phyloP scores from a whole-genome alignment of 2,888 invertebrate genomes.

The Tinea semifulvella region DNA sequence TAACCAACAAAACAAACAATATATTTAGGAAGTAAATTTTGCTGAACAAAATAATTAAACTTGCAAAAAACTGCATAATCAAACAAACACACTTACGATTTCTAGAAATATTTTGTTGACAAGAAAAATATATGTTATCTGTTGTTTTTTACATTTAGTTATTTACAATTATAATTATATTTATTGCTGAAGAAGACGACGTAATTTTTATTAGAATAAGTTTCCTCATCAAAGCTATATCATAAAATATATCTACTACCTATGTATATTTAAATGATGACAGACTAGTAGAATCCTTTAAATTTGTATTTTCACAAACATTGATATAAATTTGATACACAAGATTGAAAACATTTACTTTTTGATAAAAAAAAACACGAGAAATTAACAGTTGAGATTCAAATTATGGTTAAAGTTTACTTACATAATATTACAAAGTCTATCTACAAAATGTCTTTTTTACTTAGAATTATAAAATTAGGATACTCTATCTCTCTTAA shows the following conservation, averaged over 20 bases:
- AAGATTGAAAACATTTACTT: slow-evolving; percentile 28
- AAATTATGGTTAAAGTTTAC: slow-evolving; percentile 5
- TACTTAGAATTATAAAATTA: slow-evolving; percentile 5
- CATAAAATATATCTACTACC: slow-evolving; percentile 48
- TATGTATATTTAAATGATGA: slow-evolving; percentile 49
- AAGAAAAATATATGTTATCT: slow-evolving; percentile 63
- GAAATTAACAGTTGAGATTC: not conserved
- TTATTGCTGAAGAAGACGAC: slow-evolving; percentile 61
- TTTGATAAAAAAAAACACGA: slow-evolving; percentile 22
- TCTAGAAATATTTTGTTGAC: slow-evolving; percentile 24
- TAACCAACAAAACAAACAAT: not conserved
- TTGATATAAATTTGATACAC: slow-evolving; percentile 2
- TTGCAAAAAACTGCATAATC: not conserved
- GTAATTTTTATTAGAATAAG: slow-evolving; percentile 44
- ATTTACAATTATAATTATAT: slow-evolving; percentile 58
- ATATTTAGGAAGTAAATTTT: not conserved
- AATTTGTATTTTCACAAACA: slow-evolving; percentile 33
- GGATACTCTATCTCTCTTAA: slow-evolving; percentile 32
- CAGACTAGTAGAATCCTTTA: slow-evolving; percentile 46
- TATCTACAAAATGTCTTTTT: slow-evolving; percentile 11
- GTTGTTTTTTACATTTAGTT: slow-evolving; percentile 50
- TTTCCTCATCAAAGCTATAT: slow-evolving; percentile 39
- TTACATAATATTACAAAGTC: slow-evolving; percentile 4
- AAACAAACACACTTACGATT: not conserved
- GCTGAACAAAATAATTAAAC: not conserved